Base-by-base conservation (phyloP, 1,140 invertebrate genomes). In the Dermatophagoides farinae region DNA sequence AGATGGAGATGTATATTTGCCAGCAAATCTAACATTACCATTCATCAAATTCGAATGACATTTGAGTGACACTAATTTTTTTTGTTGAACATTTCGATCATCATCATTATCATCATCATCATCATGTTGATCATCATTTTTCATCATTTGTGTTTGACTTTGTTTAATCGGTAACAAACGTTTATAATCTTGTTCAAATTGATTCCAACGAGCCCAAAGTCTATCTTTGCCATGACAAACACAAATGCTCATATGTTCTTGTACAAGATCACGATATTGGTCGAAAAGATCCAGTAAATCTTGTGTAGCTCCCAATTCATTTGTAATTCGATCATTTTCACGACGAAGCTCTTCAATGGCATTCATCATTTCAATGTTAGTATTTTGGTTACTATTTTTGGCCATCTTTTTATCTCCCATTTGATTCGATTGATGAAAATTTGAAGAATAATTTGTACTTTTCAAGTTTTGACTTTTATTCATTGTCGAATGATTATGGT, bases 191-290 rank as follows among this genome's bases (percentile, higher is more conserved):
- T n/a, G 10, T 23, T 55, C 53, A 39, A n/a, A 39, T 44, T 39
- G 12, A n/a, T 25, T 39, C 38, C 38, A 55, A 12, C 23, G 12
- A n/a, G 14, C 6, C 10, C 14, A 23, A 12, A 25, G 53, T n/a
- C 39, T 2, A 25, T 55, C 53, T n/a, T 23, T 14, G 23, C 53
- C 53, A 14, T 14, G 1, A 44, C 53, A 55, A 20, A 55, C 25
- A 25, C 53, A 55, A 4, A 55, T 55, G 14, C 23, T 55, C 53
- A 55, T 55, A 20, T 55, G 53, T 25, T 55, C 53, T 20, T 44
- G 12, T 12, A 55, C n/a, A 11, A 55, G 31, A n/a, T 14, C 12
- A 18, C 53, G 53, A 39, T 55, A 39, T n/a, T 55, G 12, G 2
- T 55, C 53, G 23, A 55, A 55, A 14, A 55, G 53, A 25, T 55